Evolutionary conservation across 2,113 vertebrate genomes (phyloP).

Genomic region (Macquaria australasica): DNA sequence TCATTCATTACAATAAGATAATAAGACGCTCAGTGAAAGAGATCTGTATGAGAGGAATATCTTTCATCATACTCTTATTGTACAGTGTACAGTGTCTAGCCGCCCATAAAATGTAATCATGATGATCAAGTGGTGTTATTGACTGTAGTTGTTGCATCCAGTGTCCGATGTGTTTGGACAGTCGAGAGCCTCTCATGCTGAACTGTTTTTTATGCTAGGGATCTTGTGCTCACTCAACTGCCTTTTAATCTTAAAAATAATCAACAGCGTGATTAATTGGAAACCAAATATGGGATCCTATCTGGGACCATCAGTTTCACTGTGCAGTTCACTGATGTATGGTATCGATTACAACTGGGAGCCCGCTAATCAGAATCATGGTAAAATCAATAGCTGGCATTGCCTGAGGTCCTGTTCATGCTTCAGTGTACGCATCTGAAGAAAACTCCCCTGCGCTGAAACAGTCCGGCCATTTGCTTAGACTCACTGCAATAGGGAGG

Average conservation of each 20-base stretch:
- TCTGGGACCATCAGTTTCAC: constrained; percentile 74
- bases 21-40: constrained; percentile 49
- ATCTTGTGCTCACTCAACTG: constrained; percentile 59
- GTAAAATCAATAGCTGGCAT: constrained; percentile 82
- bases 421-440: constrained; percentile 76
- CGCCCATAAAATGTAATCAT: constrained; percentile 63
- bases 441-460: constrained; percentile 69
- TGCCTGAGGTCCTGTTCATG: constrained; percentile 76
- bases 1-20: constrained; percentile 73
- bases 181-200: constrained; percentile 24
- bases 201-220: constrained; percentile 42
- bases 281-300: constrained; percentile 73
- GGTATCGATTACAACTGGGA: constrained; percentile 77
- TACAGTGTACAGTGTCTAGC: constrained; percentile 34
- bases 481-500: constrained; percentile 45
- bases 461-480: constrained; percentile 67
- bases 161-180: constrained; percentile 45
- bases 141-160: constrained; percentile 51
- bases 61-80: constrained; percentile 47
- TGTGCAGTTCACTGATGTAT: constrained; percentile 76
- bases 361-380: constrained; percentile 82
- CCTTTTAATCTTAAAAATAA: constrained; percentile 71
- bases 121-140: constrained; percentile 64
- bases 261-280: constrained; percentile 69
- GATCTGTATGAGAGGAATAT: constrained; percentile 40